Base-by-base conservation (phyloP, 2,888 invertebrate genomes). In the Halocaridina rubra region DNA sequence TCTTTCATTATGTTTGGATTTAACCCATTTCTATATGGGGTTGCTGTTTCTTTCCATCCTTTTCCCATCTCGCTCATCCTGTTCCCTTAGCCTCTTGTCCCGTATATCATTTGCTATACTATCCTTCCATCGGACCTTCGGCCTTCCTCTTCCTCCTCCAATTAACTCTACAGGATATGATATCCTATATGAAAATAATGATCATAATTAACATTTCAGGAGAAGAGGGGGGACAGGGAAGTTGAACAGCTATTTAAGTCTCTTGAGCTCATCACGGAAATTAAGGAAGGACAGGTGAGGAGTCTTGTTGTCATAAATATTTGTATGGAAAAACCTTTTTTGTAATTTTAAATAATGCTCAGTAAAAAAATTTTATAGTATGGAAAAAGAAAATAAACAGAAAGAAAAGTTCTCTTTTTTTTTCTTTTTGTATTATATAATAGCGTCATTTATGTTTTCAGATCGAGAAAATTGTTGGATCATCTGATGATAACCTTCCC, bases 191-290 rank as follows among this genome's bases (percentile, higher is more conserved):
- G n/a, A n/a, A n/a, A n/a, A n/a, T n/a, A n/a, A n/a, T n/a, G n/a
- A n/a, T n/a, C 3, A 32, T 39, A 16, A 33, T 33, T 32, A 69
- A 24, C 24, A 8, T 81, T 75, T 8, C 79, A 85, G 87, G 85
- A 85, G 39, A 87, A 87, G 30, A 80, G 87, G n/a, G 87, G 87
- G 29, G 87, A 87, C 53, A 77, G 77, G 57, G 87, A 87, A 72
- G 87, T 87, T 10, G 87, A 87, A 61, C 80, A 87, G 29, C 85
- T 87, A 24, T 87, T 87, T 64, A 67, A 82, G 22, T 85, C 87
- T 29, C 61, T 87, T 72, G 87, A 87, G 59, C 80, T 85, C 22
- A 87, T 81, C 19, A 87, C 87, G 19, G 87, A 87, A 32, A 87
- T 87, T 24, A 87, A 87, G 46, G 81, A 87, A 57, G 87, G 81